Percentiles rank a stretch among this genome's conserved stretches.
phyloP scores from a whole-genome alignment of 2,797 vertebrate species.

The Parauchenoglanis ngamensis region DNA sequence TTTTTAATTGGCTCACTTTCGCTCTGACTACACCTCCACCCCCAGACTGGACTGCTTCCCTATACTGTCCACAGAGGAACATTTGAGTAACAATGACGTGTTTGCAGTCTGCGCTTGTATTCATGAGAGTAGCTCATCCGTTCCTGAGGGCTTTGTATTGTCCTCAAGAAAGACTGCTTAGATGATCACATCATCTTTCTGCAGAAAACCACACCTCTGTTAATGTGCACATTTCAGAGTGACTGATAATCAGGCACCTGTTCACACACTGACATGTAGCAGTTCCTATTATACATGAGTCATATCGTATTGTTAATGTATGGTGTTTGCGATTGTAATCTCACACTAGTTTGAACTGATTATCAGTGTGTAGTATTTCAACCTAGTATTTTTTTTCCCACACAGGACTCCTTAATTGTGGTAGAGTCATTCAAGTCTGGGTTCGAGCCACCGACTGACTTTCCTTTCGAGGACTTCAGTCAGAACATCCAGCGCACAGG shows the following conservation, averaged over 20 bases:
- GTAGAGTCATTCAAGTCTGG: constrained; percentile 98
- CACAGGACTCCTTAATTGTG: constrained; percentile 90
- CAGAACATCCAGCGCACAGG: constrained; percentile 94
- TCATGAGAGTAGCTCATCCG: constrained; percentile 7
- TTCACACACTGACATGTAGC: background rate
- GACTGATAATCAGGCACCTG: constrained; percentile 4
- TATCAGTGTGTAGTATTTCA: background rate
- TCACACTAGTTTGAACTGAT: background rate
- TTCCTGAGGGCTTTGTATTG: background rate
- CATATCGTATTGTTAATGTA: background rate
- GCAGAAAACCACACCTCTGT: constrained; percentile 1
- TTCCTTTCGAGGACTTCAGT: constrained; percentile 98
- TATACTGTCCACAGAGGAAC: background rate
- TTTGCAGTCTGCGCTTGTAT: background rate
- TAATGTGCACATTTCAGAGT: background rate
- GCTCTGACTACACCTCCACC: constrained; percentile 23
- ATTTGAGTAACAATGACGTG: background rate
- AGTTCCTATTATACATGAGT: background rate
- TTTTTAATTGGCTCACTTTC: background rate
- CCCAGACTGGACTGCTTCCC: constrained; percentile 25
- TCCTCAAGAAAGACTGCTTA: constrained; percentile 9
- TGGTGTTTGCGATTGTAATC: background rate
- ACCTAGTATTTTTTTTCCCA: background rate
- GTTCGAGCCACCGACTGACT: constrained; percentile 92
- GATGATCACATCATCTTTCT: background rate